Percentiles rank a stretch among this genome's conserved stretches.
phyloP scores from a whole-genome alignment of 2,888 invertebrate genomes.

The Drosophila kambysellisi region DNA sequence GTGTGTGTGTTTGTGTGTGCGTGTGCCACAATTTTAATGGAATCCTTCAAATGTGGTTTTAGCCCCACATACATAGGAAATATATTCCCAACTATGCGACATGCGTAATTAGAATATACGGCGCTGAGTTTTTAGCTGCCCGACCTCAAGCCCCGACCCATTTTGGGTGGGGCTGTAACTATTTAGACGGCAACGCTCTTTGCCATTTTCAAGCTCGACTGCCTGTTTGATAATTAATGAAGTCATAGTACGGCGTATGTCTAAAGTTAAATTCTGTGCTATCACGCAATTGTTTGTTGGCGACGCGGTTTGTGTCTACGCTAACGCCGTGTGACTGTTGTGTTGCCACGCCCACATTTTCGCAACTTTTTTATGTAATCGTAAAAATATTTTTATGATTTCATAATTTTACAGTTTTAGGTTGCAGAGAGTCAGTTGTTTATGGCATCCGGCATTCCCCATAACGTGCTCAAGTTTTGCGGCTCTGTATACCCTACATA shows the following conservation, averaged over 20 bases:
- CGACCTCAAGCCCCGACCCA: not conserved
- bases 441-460: slow-evolving; percentile 44
- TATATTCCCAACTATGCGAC: slow-evolving; percentile 34
- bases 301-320: slow-evolving; percentile 33
- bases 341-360: slow-evolving; percentile 65
- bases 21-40: slow-evolving; percentile 66
- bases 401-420: slow-evolving; percentile 79
- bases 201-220: slow-evolving; percentile 62
- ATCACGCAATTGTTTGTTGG: slow-evolving; percentile 71
- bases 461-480: slow-evolving; percentile 48
- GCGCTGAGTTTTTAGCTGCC: slow-evolving; percentile 47
- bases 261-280: slow-evolving; percentile 73
- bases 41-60: slow-evolving; percentile 71
- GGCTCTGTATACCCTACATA: slow-evolving; percentile 26
- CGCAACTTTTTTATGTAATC: slow-evolving; percentile 72
- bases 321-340: slow-evolving; percentile 4
- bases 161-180: slow-evolving; percentile 51
- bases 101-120: slow-evolving; percentile 75
- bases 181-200: slow-evolving; percentile 48
- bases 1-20: slow-evolving; percentile 5
- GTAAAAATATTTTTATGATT: slow-evolving; percentile 82
- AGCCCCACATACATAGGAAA: slow-evolving; percentile 19
- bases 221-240: slow-evolving; percentile 80
- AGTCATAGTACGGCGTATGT: slow-evolving; percentile 72
- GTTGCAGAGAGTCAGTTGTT: slow-evolving; percentile 59